Percentiles rank a stretch among this genome's conserved stretches.
Conservation (phyloP, 2,113 vertebrate species). For the Amphiprion ocellaris region DNA sequence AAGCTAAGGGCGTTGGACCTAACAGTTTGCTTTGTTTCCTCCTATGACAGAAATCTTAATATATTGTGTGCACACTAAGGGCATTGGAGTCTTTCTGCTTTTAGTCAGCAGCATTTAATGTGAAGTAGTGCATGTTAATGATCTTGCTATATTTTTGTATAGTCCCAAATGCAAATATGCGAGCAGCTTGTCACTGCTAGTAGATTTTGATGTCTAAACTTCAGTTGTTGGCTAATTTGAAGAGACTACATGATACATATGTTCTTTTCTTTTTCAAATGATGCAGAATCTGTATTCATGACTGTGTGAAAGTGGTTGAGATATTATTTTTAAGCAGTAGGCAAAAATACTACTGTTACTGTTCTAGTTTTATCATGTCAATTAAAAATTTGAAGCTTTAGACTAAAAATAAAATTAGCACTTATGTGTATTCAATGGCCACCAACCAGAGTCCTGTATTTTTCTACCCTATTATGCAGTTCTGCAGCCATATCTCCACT, state of each 20-base stretch:
- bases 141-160: not conserved
- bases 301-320: not conserved
- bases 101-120: not conserved
- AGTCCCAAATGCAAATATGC: slow-evolving; percentile 15
- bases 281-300: not conserved
- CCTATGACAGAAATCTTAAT: slow-evolving; percentile 44
- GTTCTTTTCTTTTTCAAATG: not conserved
- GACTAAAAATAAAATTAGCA: not conserved
- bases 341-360: not conserved
- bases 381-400: not conserved
- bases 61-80: slow-evolving; percentile 19
- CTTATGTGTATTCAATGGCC: slow-evolving; percentile 10
- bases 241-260: not conserved
- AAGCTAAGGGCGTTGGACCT: slow-evolving; percentile 76
- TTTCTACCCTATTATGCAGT: slow-evolving; percentile 7
- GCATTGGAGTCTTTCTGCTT: not conserved
- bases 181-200: not conserved
- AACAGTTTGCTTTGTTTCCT: slow-evolving; percentile 68
- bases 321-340: not conserved
- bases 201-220: not conserved
- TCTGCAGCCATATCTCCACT: slow-evolving; percentile 9
- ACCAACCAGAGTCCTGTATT: not conserved
- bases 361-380: not conserved
- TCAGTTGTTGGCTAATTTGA: not conserved
- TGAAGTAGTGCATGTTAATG: not conserved